Conservation (phyloP, 92 coral and sea anemone genomes). For the Heliopora coerulea region DNA sequence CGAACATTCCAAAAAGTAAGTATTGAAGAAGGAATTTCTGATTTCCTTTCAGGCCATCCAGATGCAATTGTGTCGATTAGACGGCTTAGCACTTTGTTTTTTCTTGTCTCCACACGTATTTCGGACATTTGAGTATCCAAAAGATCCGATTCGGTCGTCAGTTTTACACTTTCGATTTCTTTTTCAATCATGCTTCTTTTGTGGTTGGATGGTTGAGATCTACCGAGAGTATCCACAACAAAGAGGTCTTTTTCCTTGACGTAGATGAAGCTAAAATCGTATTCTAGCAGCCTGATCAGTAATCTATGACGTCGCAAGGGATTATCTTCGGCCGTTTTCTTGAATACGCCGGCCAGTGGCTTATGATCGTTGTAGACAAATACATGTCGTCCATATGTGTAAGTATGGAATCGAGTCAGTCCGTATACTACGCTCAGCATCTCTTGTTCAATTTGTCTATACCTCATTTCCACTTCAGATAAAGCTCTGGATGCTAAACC, state of each 20-base stretch:
- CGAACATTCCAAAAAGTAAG: constrained; percentile 58
- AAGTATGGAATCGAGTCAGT: constrained; percentile 52
- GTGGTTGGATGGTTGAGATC: constrained; percentile 57
- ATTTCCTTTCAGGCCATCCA: constrained; percentile 58
- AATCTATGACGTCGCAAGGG: background rate
- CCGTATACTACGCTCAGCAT: constrained; percentile 60
- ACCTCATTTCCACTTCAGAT: constrained; percentile 51
- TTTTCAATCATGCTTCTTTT: constrained; percentile 53
- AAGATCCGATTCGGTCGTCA: constrained; percentile 52
- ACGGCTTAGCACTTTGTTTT: constrained; percentile 38
- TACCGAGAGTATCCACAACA: constrained; percentile 53
- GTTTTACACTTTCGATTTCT: constrained; percentile 58
- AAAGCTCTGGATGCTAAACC: too few species aligned
- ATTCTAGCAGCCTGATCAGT: constrained; percentile 34
- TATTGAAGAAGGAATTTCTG: constrained; percentile 53
- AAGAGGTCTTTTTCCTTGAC: constrained; percentile 58
- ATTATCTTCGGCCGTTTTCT: background rate
- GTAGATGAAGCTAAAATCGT: constrained; percentile 50
- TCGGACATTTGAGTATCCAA: constrained; percentile 57
- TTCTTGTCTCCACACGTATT: constrained; percentile 52
- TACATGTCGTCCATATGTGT: constrained; percentile 58
- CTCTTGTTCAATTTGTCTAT: constrained; percentile 57
- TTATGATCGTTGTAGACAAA: constrained; percentile 54
- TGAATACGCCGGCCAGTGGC: constrained; percentile 49
- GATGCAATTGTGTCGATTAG: constrained; percentile 50